Evolutionary conservation across 92 coral and sea anemone species (phyloP).

Genomic region (Epizoanthus scotinus): DNA sequence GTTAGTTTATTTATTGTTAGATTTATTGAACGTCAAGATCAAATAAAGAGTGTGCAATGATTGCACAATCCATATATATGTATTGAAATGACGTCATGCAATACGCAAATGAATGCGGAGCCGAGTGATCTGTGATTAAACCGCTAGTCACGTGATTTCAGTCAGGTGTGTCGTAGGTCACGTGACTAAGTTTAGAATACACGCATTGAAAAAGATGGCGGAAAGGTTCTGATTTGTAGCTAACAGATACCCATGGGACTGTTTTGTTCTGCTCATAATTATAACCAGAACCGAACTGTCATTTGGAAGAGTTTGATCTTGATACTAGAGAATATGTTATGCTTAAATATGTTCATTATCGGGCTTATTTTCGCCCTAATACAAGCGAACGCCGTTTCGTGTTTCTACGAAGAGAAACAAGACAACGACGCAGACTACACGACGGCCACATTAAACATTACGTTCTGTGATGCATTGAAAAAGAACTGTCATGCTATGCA

Average conservation of each 20-base stretch:
- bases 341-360: slow-evolving; percentile 18
- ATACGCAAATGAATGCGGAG: too few species aligned
- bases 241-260: background rate
- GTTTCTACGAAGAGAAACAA: slow-evolving; percentile 79
- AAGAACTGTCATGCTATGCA: slow-evolving; percentile 50
- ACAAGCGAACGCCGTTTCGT: slow-evolving; percentile 38
- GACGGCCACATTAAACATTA: slow-evolving; percentile 72
- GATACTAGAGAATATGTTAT: slow-evolving; percentile 29
- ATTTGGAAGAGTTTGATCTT: background rate
- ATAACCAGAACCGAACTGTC: background rate
- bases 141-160: too few species aligned
- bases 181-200: background rate
- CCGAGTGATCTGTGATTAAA: too few species aligned
- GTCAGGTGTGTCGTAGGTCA: slow-evolving; percentile 28
- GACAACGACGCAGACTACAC: slow-evolving; percentile 52
- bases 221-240: slow-evolving; percentile 9
- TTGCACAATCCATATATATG: too few species aligned
- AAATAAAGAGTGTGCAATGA: too few species aligned
- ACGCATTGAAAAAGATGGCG: slow-evolving; percentile 28
- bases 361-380: slow-evolving; percentile 25
- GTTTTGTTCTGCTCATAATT: slow-evolving; percentile 11
- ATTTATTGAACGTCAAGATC: too few species aligned
- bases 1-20: too few species aligned
- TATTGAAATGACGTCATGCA: too few species aligned
- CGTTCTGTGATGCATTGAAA: slow-evolving; percentile 55